phyloP scores from a whole-genome alignment of 2,888 invertebrate genomes.

The Copidosoma aretas region DNA sequence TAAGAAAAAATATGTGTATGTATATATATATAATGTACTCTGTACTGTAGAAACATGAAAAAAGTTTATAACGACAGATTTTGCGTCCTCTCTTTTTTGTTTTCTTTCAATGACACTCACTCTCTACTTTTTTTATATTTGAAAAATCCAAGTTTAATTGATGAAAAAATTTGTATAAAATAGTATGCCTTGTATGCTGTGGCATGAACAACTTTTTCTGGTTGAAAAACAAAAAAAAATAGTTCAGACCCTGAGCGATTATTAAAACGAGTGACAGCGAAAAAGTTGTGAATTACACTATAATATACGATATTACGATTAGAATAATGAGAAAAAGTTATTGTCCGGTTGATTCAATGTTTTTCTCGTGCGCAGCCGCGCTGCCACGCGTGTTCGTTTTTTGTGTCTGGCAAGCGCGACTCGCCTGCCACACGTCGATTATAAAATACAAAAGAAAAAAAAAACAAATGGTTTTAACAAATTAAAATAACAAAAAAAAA shows the following conservation, averaged over 20 bases:
- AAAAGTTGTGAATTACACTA: slow-evolving; percentile 17
- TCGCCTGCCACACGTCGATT: slow-evolving; percentile 6
- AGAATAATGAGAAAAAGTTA: slow-evolving; percentile 37
- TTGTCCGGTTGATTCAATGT: slow-evolving; percentile 48
- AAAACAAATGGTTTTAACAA: slow-evolving; percentile 39
- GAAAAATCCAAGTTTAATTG: slow-evolving; percentile 12
- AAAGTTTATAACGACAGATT: slow-evolving; percentile 14
- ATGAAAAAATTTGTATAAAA: slow-evolving; percentile 21
- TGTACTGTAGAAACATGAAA: slow-evolving; percentile 13
- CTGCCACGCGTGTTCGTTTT: slow-evolving; percentile 46
- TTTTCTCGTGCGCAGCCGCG: slow-evolving; percentile 53
- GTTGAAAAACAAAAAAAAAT: slow-evolving; percentile 23
- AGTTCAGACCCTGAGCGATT: slow-evolving; percentile 30
- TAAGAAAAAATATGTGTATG: slow-evolving; percentile 11
- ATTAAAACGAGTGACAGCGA: slow-evolving; percentile 31
- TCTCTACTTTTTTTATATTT: slow-evolving; percentile 27
- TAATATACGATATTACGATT: not conserved
- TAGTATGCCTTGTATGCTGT: slow-evolving; percentile 36
- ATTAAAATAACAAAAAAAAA: slow-evolving; percentile 26
- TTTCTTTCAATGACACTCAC: slow-evolving; percentile 24
- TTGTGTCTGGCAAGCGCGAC: slow-evolving; percentile 47
- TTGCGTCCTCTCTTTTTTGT: slow-evolving; percentile 28
- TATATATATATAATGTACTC: slow-evolving; percentile 4
- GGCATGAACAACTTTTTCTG: slow-evolving; percentile 22
- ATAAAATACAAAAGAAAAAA: slow-evolving; percentile 17